These are phyloP conservation scores for Rapana venosa DNA, from an alignment of 2,888 invertebrate genomes.

Conservation along the genomic window DNA sequence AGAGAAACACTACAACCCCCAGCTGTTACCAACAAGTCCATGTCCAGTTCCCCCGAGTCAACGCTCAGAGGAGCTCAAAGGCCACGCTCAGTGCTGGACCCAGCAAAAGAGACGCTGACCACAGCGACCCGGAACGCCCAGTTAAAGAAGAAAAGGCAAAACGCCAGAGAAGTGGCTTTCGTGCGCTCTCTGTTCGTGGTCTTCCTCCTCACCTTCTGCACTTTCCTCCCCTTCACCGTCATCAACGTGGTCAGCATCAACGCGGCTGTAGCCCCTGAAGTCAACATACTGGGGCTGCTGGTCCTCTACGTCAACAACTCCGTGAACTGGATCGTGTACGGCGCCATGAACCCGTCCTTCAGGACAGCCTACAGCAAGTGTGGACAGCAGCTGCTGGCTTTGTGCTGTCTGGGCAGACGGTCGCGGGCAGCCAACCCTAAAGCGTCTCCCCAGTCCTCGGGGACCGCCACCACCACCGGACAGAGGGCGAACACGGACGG, in stretches of 20 bases:
- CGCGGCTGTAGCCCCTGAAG: not conserved
- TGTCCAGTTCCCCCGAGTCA: not conserved
- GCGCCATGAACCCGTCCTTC: slow-evolving; percentile 27
- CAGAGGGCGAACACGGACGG: not conserved
- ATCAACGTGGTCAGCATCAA: not conserved
- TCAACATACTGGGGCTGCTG: not conserved
- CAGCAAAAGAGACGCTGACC: too few relatives aligned
- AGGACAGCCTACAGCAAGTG: not conserved
- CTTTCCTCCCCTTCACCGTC: slow-evolving; percentile 1
- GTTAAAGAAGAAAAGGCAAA: not conserved
- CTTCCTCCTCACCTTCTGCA: slow-evolving; percentile 2
- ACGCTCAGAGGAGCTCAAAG: not conserved
- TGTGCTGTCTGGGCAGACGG: not conserved
- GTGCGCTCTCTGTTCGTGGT: slow-evolving; percentile 35
- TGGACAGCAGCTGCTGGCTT: not conserved
- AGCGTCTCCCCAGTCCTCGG: not conserved
- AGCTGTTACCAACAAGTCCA: not conserved
- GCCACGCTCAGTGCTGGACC: not conserved
- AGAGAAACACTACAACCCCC: not conserved
- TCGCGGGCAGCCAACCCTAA: not conserved
- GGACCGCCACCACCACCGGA: not conserved
- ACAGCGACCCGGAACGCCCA: not conserved
- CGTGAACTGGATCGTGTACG: slow-evolving; percentile 44
- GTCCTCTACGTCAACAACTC: not conserved
- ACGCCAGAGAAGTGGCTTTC: slow-evolving; percentile 23